A percentile compares a stretch with the other conserved stretches of the same genome.
Evolutionary conservation across 2,797 vertebrate species (phyloP).

Genomic region (Cuculus canorus): DNA sequence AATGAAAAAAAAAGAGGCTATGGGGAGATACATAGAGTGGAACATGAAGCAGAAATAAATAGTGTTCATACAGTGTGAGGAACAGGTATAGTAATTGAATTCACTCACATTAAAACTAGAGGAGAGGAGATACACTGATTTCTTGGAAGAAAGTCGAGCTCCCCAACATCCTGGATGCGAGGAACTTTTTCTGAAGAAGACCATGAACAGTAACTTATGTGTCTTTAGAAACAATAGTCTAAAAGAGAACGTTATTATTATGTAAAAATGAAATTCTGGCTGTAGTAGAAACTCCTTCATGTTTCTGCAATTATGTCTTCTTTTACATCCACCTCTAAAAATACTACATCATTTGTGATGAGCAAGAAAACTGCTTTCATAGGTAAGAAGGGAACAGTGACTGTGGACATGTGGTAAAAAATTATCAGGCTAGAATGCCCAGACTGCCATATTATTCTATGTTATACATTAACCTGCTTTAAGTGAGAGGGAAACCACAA

Average conservation of each 20-base stretch:
- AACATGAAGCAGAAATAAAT: conserved; percentile 17
- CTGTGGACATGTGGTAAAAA: neutral
- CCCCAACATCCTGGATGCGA: neutral
- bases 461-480: neutral
- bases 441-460: neutral
- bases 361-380: neutral
- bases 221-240: neutral
- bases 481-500: neutral
- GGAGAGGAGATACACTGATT: neutral
- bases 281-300: neutral
- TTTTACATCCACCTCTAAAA: neutral
- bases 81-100: neutral
- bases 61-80: neutral
- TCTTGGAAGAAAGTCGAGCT: neutral
- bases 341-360: neutral
- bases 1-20: conserved; percentile 9
- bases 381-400: neutral
- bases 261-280: neutral
- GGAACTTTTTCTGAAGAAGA: neutral
- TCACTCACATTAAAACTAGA: neutral
- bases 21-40: neutral
- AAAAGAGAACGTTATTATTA: neutral
- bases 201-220: neutral
- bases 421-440: neutral
- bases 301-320: neutral